Base-by-base conservation (phyloP, 1,140 invertebrate genomes). In the Pseudomyrmex pallidus region DNA sequence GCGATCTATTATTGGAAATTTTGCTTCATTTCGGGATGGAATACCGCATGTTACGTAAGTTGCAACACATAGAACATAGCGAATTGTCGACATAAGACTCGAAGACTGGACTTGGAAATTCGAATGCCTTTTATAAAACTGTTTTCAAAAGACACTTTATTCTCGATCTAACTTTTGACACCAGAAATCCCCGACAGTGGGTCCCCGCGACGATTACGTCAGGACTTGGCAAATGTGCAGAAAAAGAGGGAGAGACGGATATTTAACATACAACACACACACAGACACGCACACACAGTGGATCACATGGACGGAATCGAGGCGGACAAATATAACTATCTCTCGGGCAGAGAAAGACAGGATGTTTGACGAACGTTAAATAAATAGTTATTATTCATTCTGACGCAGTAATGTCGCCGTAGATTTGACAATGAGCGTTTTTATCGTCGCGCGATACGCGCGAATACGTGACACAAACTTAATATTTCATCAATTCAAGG, bases 371-470 rank as follows among this genome's bases (percentile, higher is more conserved):
- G 54, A 50, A 20, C 20, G 76, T 20, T 50, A 67, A 80, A 80
- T 20, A 25, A 8, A 35, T 35, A 35, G 35, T 35, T 68, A 72
- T 80, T 80, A 80, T 70, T 80, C 59, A 72, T 80, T 80, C 66
- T 50, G 66, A 72, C 54, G 46, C n/a, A 12, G 59, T n/a, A 46
- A 57, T 46, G 64, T 10, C 64, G 20, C 44, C 20, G 76, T 46
- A 17, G 74, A 54, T 77, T 80, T 50, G 54, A 70, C 64, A 70
- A 59, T 67, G 13, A 25, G 46, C 20, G n/a, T 72, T 59, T 72
- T 17, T 68, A 25, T 48, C 52, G n/a, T 72, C 76, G 25, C 54
- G 15, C 44, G 35, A 48, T 46, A 9, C 13, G 10, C 8, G 12
- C 25, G 63, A 82, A 20, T 35, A 35, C 35, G 66, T 56, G 67